Conservation (phyloP, 2,113 vertebrate genomes). For the Gasterosteus nipponicus region DNA sequence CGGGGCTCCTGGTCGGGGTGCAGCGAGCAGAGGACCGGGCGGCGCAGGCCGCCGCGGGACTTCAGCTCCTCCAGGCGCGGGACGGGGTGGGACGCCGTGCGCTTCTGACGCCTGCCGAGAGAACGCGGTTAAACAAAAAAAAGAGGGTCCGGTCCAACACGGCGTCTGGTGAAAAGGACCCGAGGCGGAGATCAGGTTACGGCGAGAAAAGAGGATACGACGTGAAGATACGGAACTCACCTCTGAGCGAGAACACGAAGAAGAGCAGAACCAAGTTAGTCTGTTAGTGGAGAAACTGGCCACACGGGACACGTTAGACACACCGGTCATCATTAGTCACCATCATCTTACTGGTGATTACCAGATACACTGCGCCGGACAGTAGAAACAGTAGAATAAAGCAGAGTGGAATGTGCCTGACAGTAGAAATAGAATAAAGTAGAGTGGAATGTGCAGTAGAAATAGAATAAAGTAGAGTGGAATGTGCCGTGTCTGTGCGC, state of each 20-base stretch:
- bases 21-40: constrained; percentile 83
- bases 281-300: background rate
- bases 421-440: background rate
- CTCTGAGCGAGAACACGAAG: background rate
- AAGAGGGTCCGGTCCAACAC: background rate
- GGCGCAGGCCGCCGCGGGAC: constrained; percentile 73
- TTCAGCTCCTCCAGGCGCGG: constrained; percentile 81
- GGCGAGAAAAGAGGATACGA: background rate
- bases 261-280: background rate
- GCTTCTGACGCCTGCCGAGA: constrained; percentile 88
- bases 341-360: background rate
- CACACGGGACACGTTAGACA: background rate
- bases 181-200: background rate
- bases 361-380: background rate
- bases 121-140: background rate
- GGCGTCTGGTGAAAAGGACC: background rate
- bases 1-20: constrained; percentile 88
- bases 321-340: too few species aligned
- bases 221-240: background rate
- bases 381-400: too few species aligned
- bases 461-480: too few species aligned
- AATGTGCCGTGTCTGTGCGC: background rate
- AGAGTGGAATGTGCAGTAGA: background rate
- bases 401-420: too few species aligned
- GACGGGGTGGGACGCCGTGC: constrained; percentile 84